These are phyloP conservation scores for Drosophila greeni DNA, from an alignment of 2,888 invertebrate species.

Conservation along the genomic window DNA sequence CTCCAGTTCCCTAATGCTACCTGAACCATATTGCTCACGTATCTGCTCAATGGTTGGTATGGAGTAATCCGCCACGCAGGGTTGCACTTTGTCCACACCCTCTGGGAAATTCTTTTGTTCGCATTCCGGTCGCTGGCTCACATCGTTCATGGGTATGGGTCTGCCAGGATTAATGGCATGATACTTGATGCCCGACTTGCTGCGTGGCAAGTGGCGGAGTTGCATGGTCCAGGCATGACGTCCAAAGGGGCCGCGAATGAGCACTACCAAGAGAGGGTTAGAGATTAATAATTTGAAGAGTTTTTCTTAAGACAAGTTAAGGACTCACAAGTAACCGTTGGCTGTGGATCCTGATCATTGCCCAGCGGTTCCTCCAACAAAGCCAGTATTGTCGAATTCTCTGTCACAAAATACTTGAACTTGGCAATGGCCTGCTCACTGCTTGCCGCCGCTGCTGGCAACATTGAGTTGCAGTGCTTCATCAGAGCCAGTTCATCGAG, in stretches of 20 bases:
- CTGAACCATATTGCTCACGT: constrained; percentile 80
- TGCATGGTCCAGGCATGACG: constrained; percentile 97
- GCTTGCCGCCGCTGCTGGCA: constrained; percentile 63
- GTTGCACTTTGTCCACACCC: constrained; percentile 87
- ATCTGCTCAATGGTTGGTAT: constrained; percentile 93
- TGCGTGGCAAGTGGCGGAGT: constrained; percentile 90
- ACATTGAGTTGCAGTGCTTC: constrained; percentile 85
- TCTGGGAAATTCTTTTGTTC: constrained; percentile 89
- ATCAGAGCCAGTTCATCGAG: constrained; percentile 92
- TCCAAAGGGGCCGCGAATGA: constrained; percentile 95
- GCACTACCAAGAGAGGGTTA: constrained; percentile 80
- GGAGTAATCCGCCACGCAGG: constrained; percentile 92
- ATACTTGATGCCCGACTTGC: constrained; percentile 85
- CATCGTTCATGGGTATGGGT: constrained; percentile 87
- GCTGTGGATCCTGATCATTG: constrained; percentile 95
- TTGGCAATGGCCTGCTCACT: constrained; percentile 83
- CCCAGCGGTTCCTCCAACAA: constrained; percentile 94
- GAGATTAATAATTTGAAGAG: background rate
- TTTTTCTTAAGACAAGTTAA: too few species aligned
- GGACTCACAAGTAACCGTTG: too few species aligned
- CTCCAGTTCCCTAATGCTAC: constrained; percentile 82
- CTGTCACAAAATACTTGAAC: constrained; percentile 94
- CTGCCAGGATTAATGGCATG: constrained; percentile 82
- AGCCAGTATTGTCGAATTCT: constrained; percentile 92
- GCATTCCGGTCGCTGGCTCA: constrained; percentile 83